Conservation (phyloP, 64 coral and sea anemone genomes). For the Montipora efflorescens region DNA sequence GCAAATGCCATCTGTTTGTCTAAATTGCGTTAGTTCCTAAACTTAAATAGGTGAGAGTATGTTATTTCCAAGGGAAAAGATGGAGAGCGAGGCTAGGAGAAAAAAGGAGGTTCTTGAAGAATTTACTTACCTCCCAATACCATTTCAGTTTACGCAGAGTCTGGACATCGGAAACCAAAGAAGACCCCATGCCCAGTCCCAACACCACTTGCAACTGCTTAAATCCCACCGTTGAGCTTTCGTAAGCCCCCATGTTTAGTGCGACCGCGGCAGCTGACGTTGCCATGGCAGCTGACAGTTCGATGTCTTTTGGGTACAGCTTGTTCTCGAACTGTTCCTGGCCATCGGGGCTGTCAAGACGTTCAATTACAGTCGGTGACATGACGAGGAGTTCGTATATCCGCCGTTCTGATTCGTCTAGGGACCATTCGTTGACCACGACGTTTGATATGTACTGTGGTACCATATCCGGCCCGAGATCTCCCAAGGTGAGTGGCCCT, state of each 20-base stretch:
- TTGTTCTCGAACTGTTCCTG: not conserved
- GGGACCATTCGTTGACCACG: slow-evolving; percentile 39
- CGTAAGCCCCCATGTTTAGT: not conserved
- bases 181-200: slow-evolving; percentile 60
- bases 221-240: slow-evolving; percentile 14
- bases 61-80: not conserved
- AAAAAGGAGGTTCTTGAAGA: not conserved
- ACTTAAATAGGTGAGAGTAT: not conserved
- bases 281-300: not conserved
- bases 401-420: not conserved
- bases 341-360: not conserved
- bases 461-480: not conserved
- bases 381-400: slow-evolving; percentile 63
- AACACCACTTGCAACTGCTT: slow-evolving; percentile 67
- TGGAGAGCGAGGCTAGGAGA: not conserved
- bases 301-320: not conserved
- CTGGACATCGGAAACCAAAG: not conserved
- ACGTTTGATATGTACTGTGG: slow-evolving; percentile 35
- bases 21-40: too few species aligned
- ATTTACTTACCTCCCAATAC: not conserved
- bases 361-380: not conserved
- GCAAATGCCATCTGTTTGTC: too few species aligned
- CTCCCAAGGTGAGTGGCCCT: not conserved
- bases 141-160: not conserved
- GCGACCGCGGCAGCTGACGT: not conserved